A percentile compares a stretch with the other conserved stretches of the same genome.
Conservation (phyloP, 2,888 invertebrate genomes). For the Eupithecia vulgata region DNA sequence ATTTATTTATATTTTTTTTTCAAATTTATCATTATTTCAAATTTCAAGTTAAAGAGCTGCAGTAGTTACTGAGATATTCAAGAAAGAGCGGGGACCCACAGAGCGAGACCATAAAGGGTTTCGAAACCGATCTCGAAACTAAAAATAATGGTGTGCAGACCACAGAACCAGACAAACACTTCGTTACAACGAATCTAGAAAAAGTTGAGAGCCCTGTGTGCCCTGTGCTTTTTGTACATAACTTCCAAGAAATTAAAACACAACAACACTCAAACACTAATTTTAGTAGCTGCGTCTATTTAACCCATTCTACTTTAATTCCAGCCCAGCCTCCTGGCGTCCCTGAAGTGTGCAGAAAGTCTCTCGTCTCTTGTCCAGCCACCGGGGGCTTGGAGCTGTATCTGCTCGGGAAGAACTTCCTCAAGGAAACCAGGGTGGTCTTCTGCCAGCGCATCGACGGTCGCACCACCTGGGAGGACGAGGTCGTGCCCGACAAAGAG, state of each 20-base stretch:
- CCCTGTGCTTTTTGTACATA: background rate
- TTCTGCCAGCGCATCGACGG: conserved; percentile 87
- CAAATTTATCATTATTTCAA: too few relatives aligned
- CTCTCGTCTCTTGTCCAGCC: conserved; percentile 90
- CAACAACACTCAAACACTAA: too few relatives aligned
- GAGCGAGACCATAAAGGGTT: too few relatives aligned
- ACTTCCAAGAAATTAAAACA: background rate
- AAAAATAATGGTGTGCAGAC: conserved; percentile 83
- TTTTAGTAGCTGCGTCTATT: background rate
- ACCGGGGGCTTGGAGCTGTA: conserved; percentile 93
- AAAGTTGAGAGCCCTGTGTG: background rate
- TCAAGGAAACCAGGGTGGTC: conserved; percentile 94
- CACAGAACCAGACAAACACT: background rate
- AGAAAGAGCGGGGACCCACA: too few relatives aligned
- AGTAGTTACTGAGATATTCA: too few relatives aligned
- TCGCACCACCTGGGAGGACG: conserved; percentile 89
- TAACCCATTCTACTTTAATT: conserved; percentile 32
- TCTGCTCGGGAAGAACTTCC: conserved; percentile 95
- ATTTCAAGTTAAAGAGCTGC: too few relatives aligned
- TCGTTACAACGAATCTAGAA: background rate
- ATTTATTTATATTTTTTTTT: too few relatives aligned
- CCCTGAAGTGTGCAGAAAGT: conserved; percentile 96
- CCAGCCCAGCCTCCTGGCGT: conserved; percentile 95
- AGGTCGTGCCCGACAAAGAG: conserved; percentile 94
- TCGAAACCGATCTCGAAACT: too few relatives aligned